These are phyloP conservation scores for Parambassis ranga DNA, from an alignment of 2,797 vertebrate species.

Conservation along the genomic window DNA sequence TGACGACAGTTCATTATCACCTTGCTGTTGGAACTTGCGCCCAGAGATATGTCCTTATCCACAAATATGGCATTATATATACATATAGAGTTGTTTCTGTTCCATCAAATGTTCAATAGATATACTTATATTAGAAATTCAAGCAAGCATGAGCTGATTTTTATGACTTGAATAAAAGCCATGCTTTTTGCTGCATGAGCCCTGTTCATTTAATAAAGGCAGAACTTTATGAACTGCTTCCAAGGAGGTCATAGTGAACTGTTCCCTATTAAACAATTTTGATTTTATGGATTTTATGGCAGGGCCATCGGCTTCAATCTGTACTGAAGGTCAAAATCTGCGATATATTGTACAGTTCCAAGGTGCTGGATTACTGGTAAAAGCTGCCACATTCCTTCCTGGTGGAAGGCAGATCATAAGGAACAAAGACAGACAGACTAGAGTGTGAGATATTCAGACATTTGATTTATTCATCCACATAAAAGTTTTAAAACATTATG, in stretches of 20 bases:
- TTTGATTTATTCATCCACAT: constrained; percentile 9
- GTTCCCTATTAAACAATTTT: constrained; percentile 26
- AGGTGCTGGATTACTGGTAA: neutral
- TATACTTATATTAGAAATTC: neutral
- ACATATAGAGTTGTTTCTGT: neutral
- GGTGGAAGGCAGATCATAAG: constrained; percentile 22
- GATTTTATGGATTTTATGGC: neutral
- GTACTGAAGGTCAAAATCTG: constrained; percentile 10
- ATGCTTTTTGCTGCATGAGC: neutral
- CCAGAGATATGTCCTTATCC: neutral
- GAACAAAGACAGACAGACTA: neutral
- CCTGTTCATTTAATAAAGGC: neutral
- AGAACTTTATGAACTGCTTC: neutral
- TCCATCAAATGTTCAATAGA: neutral
- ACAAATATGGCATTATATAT: neutral
- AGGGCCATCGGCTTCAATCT: constrained; percentile 5
- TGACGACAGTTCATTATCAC: constrained; percentile 6
- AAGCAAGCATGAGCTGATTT: neutral
- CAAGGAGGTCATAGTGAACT: constrained; percentile 1
- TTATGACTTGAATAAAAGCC: constrained; percentile 8
- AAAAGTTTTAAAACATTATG: constrained; percentile 9
- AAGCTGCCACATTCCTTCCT: neutral
- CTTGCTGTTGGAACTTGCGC: neutral
- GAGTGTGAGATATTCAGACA: neutral
- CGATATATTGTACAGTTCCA: neutral